Percentiles rank a stretch among this genome's conserved stretches.
Conservation (phyloP, 2,888 invertebrate species). For the Agrilus biguttatus region DNA sequence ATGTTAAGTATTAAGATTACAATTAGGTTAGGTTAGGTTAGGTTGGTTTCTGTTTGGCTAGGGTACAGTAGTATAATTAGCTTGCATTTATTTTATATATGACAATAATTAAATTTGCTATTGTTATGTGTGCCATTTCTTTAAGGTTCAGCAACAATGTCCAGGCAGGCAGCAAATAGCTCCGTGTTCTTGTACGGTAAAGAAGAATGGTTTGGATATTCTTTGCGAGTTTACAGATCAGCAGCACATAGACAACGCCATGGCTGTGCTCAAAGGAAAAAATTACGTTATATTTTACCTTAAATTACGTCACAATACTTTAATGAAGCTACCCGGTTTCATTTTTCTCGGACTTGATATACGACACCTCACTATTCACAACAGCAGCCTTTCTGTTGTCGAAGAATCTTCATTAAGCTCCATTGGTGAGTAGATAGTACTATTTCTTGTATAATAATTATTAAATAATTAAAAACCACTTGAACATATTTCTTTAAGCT, state of each 20-base stretch:
- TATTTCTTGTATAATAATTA: background rate
- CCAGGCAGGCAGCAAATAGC: slow-evolving; percentile 59
- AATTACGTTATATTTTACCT: slow-evolving; percentile 75
- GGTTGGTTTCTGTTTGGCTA: no score
- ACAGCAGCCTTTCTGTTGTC: slow-evolving; percentile 74
- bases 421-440: slow-evolving; percentile 45
- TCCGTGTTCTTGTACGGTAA: slow-evolving; percentile 72
- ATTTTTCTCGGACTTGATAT: slow-evolving; percentile 79
- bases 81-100: background rate
- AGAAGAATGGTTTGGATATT: slow-evolving; percentile 79
- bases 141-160: slow-evolving; percentile 49
- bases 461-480: no score
- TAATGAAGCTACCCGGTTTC: slow-evolving; percentile 73
- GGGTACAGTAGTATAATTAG: no score
- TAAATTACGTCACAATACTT: slow-evolving; percentile 72
- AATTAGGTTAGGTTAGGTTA: no score
- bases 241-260: slow-evolving; percentile 62
- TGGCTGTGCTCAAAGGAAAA: slow-evolving; percentile 68
- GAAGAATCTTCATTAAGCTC: slow-evolving; percentile 80
- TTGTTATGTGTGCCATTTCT: background rate
- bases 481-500: no score
- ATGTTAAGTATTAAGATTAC: no score
- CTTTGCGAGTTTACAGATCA: slow-evolving; percentile 78
- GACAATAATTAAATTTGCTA: background rate
- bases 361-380: slow-evolving; percentile 76